Evolutionary conservation across 2,113 vertebrate species (phyloP).

Genomic region (Aythya baeri): DNA sequence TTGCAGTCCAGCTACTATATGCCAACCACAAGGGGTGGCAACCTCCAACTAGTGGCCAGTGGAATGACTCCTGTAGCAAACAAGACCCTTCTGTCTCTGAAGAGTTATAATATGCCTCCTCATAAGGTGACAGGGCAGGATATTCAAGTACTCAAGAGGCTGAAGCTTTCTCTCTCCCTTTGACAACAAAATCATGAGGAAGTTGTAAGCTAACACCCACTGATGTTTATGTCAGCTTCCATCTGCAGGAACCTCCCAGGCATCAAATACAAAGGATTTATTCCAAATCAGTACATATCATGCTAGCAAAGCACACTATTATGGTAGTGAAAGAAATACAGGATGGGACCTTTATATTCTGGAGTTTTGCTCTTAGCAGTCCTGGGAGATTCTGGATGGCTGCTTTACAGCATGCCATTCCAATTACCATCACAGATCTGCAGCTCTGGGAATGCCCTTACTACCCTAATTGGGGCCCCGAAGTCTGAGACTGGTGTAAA

Average conservation of each 20-base stretch:
- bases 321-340: background rate
- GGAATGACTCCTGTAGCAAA: background rate
- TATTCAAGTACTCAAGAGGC: background rate
- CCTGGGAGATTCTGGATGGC: background rate
- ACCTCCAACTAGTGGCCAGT: background rate
- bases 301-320: background rate
- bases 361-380: background rate
- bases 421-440: background rate
- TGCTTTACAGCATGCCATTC: background rate
- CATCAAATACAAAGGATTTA: background rate
- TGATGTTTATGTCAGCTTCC: background rate
- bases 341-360: background rate
- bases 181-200: background rate
- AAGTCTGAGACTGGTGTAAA: background rate
- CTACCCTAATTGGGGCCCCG: background rate
- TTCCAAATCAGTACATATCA: background rate
- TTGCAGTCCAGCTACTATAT: background rate
- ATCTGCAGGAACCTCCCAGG: background rate
- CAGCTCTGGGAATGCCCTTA: background rate
- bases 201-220: accelerated
- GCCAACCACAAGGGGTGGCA: background rate
- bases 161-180: background rate
- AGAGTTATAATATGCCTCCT: background rate
- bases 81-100: background rate
- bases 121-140: background rate